phyloP scores from a whole-genome alignment of 1,140 invertebrate genomes.

The Gonioctena quinquepunctata region DNA sequence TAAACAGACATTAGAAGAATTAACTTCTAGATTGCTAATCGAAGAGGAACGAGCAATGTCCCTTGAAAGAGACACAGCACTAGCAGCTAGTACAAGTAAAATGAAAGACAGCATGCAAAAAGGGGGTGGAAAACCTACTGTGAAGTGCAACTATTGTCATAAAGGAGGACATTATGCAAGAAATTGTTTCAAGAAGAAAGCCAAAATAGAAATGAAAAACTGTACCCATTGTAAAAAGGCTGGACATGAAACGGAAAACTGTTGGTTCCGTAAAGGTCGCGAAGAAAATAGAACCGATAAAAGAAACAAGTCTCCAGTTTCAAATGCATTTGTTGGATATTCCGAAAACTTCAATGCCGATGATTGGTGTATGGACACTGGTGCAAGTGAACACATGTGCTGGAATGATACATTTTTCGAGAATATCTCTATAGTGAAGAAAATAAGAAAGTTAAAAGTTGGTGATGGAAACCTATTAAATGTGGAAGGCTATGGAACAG shows the following conservation, averaged over 20 bases:
- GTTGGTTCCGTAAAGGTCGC: neutral
- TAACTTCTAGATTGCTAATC: constrained; percentile 40
- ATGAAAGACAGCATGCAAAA: no score
- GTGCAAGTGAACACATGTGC: constrained; percentile 13
- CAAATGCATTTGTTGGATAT: neutral
- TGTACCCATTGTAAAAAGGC: neutral
- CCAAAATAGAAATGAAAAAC: neutral
- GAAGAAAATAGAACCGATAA: no score
- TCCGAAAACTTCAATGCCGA: neutral
- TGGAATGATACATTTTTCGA: neutral
- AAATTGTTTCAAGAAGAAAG: constrained; percentile 6
- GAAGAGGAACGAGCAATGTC: constrained; percentile 34
- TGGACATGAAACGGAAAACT: neutral
- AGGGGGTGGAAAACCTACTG: no score
- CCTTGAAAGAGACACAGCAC: neutral
- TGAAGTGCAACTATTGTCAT: no score
- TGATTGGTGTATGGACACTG: constrained; percentile 7
- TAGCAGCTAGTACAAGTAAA: no score
- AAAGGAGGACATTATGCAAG: constrained; percentile 4
- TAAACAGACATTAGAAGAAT: constrained; percentile 42
- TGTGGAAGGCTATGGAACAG: neutral
- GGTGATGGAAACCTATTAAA: neutral
- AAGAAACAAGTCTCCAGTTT: neutral
- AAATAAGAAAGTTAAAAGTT: neutral
- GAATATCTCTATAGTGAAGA: neutral